Evolutionary conservation across 2,113 vertebrate genomes (phyloP), one percentile per base, ranked within the genome.

Genomic region (Astatotilapia flaviijosephi): DNA sequence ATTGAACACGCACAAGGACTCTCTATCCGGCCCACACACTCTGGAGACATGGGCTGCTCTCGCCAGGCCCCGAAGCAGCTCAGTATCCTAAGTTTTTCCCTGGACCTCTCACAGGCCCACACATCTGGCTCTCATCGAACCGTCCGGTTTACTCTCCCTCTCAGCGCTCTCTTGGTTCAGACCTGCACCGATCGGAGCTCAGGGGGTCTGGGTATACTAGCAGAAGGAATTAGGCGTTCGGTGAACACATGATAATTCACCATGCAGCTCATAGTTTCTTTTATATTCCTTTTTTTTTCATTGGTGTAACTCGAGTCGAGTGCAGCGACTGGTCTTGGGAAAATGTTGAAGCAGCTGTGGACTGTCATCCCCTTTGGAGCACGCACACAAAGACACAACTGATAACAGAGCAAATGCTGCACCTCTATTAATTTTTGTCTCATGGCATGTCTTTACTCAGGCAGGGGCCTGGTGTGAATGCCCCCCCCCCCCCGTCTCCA

Each of bases 61-160:
- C 5, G 4, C 82, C 85, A 87, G 79, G 56, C 81, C 84, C 84
- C 17, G 68, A 53, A 84, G 80, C 84, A 73, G 70, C 84, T 82
- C 70, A 77, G 8, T 55, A 80, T 94, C 83, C 88, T 55, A 65
- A 51, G 58, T 89, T 87, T 92, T 60, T 81, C 47, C n/a, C 86
- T 89, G 84, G 84, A 86, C 90, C 47, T 83, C 28, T 77, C 62
- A 79, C 86, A 91, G 83, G 86, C 45, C 21, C 79, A 54, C 81
- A 91, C 94, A 96, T 95, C 94, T 95, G 95, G 91, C 70, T 94
- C 77, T 93, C 84, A 94, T 95, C 54, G 83, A 89, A 70, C 80
- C 28, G 42, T 37, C 37, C 60, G 79, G 86, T 68, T 91, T 80
- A 28, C 68, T 31, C 49, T 28, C 60, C 42, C 84, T 26, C 60